These are phyloP conservation scores for Amphipoea lucens DNA, from an alignment of 2,888 invertebrate genomes.

Conservation along the genomic window DNA sequence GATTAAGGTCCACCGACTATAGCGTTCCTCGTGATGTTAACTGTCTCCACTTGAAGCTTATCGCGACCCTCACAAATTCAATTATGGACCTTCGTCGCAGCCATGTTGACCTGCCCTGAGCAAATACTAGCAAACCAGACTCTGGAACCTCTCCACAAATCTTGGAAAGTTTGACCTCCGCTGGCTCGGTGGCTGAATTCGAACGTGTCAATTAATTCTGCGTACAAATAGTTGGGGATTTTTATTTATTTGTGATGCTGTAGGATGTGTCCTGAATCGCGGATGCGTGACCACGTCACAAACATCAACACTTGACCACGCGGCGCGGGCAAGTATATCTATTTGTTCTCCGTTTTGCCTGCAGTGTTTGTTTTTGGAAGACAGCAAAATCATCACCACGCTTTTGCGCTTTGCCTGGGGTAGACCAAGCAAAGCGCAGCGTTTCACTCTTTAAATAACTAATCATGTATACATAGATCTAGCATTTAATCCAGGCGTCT, in stretches of 20 bases:
- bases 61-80: slow-evolving; percentile 81
- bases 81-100: slow-evolving; percentile 79
- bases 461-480: background rate
- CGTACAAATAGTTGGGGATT: background rate
- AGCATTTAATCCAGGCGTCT: background rate
- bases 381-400: too few relatives aligned
- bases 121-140: slow-evolving; percentile 66
- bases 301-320: background rate
- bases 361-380: too few relatives aligned
- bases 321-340: too few relatives aligned
- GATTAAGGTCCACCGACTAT: slow-evolving; percentile 73
- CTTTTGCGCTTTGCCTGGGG: too few relatives aligned
- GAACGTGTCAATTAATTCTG: background rate
- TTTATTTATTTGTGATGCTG: background rate
- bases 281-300: background rate
- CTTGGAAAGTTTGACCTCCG: slow-evolving; percentile 66
- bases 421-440: too few relatives aligned
- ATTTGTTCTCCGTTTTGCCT: too few relatives aligned
- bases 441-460: too few relatives aligned
- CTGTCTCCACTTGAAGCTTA: slow-evolving; percentile 78
- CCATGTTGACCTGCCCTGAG: slow-evolving; percentile 66
- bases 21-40: slow-evolving; percentile 76
- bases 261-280: background rate
- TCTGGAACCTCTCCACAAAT: slow-evolving; percentile 52
- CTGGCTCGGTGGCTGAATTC: background rate